Evolutionary conservation across 2,797 vertebrate species (phyloP).

Genomic region (Sphenodon punctatus): DNA sequence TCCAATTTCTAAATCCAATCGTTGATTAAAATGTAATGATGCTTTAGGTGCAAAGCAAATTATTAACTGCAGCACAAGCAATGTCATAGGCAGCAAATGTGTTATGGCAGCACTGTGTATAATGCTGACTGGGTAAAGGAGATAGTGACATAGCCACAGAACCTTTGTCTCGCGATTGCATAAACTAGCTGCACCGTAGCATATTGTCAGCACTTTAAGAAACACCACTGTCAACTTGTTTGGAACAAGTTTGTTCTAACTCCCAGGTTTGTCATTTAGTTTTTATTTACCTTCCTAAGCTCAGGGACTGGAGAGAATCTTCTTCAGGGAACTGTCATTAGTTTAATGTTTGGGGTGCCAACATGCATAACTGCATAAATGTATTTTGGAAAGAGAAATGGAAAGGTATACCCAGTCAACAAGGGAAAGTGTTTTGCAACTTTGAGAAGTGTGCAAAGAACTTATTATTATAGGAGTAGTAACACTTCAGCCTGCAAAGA

Average conservation of each 20-base stretch:
- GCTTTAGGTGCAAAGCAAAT: neutral
- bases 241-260: neutral
- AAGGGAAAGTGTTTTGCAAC: neutral
- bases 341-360: neutral
- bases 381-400: neutral
- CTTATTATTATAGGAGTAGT: neutral
- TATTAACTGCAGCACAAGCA: neutral
- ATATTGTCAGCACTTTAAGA: neutral
- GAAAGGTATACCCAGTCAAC: neutral
- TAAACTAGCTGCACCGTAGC: neutral
- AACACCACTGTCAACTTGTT: neutral
- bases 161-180: neutral
- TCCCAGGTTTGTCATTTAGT: neutral
- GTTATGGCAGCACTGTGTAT: neutral
- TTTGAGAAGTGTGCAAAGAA: neutral
- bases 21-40: conserved; percentile 11
- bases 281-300: neutral
- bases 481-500: accelerated
- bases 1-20: neutral
- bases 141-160: neutral
- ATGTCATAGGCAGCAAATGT: neutral
- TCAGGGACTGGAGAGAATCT: neutral
- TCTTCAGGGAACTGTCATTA: neutral
- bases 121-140: neutral
- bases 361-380: neutral